A percentile compares a stretch with the other conserved stretches of the same genome.
These are phyloP conservation scores for Cataglyphis cursor DNA, from an alignment of 2,888 invertebrate species.

Conservation along the genomic window DNA sequence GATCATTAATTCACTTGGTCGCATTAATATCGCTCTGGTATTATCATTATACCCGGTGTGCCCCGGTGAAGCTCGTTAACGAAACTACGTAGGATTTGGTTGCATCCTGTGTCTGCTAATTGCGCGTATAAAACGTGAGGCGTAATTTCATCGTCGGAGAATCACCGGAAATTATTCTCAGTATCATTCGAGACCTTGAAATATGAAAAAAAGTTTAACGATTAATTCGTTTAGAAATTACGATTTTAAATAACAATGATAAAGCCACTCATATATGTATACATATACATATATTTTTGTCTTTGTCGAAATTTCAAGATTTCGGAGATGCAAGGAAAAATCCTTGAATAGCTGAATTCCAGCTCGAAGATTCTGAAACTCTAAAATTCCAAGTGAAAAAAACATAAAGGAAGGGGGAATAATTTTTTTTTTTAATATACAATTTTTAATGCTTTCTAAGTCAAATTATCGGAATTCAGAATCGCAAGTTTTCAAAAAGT, in stretches of 20 bases:
- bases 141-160: background rate
- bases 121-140: slow-evolving; percentile 57
- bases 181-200: background rate
- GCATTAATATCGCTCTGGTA: slow-evolving; percentile 60
- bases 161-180: background rate
- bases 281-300: background rate
- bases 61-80: slow-evolving; percentile 60
- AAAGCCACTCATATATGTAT: background rate
- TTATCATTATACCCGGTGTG: slow-evolving; percentile 27
- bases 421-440: background rate
- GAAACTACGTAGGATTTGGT: slow-evolving; percentile 54
- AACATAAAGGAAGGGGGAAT: background rate
- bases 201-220: background rate
- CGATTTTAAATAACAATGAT: background rate
- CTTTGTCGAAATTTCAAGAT: background rate
- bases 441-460: background rate
- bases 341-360: background rate
- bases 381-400: background rate
- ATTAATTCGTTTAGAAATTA: background rate
- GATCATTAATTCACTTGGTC: slow-evolving; percentile 69
- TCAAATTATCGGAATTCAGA: background rate
- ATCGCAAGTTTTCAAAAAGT: background rate
- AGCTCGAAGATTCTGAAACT: background rate
- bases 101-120: slow-evolving; percentile 59
- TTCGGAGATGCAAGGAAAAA: background rate